These are phyloP conservation scores for Lophius piscatorius DNA, from an alignment of 2,113 vertebrate species.

Conservation along the genomic window DNA sequence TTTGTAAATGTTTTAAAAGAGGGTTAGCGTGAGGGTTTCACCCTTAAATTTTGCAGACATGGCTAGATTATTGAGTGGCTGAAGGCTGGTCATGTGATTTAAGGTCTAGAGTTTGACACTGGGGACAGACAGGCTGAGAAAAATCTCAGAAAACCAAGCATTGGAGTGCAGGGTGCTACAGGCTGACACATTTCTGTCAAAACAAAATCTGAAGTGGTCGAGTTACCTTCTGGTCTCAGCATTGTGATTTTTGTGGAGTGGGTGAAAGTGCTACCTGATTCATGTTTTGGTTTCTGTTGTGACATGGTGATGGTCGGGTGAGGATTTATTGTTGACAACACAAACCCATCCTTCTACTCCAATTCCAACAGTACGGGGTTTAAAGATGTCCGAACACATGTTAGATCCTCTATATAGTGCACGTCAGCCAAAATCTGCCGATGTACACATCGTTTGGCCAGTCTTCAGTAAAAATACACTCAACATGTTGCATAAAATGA, in stretches of 20 bases:
- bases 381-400: too few species aligned
- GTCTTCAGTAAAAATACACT: too few species aligned
- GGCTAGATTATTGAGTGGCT: background rate
- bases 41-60: background rate
- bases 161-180: background rate
- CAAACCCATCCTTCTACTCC: background rate
- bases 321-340: background rate
- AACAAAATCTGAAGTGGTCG: too few species aligned
- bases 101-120: background rate
- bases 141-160: background rate
- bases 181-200: background rate
- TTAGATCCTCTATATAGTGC: background rate
- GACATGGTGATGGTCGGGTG: slow-evolving; percentile 11
- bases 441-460: too few species aligned
- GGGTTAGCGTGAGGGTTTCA: too few species aligned
- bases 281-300: slow-evolving; percentile 8
- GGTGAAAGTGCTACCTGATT: slow-evolving; percentile 4
- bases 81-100: background rate
- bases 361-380: background rate
- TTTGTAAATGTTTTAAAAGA: too few species aligned
- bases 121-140: background rate
- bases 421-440: too few species aligned
- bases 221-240: slow-evolving; percentile 11
- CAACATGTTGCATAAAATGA: too few species aligned
- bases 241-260: slow-evolving; percentile 7